Evolutionary conservation across 53 echinoderm and acorn worm genomes (phyloP).

Genomic region (Zoroaster sp.): DNA sequence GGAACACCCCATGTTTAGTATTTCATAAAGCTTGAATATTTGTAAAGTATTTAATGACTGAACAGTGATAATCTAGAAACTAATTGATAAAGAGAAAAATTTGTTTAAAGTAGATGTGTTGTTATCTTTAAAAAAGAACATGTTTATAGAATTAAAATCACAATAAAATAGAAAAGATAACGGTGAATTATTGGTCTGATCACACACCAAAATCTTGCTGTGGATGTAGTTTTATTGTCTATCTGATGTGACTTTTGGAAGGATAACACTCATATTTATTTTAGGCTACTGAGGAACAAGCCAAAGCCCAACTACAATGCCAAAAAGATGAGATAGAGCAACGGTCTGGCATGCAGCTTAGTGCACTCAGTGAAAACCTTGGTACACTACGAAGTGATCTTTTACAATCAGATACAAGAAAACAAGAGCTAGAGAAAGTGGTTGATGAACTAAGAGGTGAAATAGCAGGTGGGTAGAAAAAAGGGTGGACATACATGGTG

Average conservation of each 20-base stretch:
- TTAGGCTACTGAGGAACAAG: constrained; percentile 78
- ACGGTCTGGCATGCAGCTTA: constrained; percentile 75
- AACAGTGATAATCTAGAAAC: too few relatives aligned
- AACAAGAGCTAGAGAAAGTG: constrained; percentile 78
- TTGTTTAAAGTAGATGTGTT: too few relatives aligned
- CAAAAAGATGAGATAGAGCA: constrained; percentile 77
- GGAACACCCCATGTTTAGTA: neutral
- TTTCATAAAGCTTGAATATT: too few relatives aligned
- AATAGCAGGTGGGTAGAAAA: constrained; percentile 65
- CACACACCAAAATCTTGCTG: too few relatives aligned
- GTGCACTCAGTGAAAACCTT: constrained; percentile 94
- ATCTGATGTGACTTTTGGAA: too few relatives aligned
- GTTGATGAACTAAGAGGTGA: constrained; percentile 88
- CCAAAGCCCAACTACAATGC: constrained; percentile 61
- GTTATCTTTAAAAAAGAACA: too few relatives aligned
- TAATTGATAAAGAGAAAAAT: too few relatives aligned
- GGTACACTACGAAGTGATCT: constrained; percentile 79
- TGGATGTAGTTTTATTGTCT: too few relatives aligned
- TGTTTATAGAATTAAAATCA: too few relatives aligned
- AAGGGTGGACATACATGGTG: neutral
- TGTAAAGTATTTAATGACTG: too few relatives aligned
- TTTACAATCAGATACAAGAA: constrained; percentile 72
- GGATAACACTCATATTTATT: neutral
- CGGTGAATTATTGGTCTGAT: too few relatives aligned
- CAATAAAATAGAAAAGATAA: too few relatives aligned